Percentiles rank a stretch among this genome's conserved stretches.
Evolutionary conservation across 2,888 invertebrate species (phyloP).

Genomic region (Apoderus coryli): DNA sequence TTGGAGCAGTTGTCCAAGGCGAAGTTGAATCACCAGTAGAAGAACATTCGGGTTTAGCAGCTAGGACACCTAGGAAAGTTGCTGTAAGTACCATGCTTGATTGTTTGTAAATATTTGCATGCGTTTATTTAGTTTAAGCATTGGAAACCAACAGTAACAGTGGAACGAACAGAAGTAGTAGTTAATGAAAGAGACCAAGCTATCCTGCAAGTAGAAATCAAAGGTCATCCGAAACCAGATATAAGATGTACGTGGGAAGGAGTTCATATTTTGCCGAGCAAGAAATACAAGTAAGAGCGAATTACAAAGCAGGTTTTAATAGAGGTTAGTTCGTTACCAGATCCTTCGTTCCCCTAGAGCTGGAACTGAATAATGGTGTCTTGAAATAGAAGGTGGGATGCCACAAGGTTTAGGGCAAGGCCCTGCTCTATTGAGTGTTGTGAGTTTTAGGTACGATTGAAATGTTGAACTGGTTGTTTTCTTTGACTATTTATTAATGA

Average conservation of each 20-base stretch:
- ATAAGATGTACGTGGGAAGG: conserved; percentile 15
- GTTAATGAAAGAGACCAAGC: conserved; percentile 15
- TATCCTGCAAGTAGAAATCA: conserved; percentile 15
- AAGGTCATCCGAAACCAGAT: conserved; percentile 15
- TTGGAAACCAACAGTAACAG: conserved; percentile 15
- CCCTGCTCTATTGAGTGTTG: too few species aligned
- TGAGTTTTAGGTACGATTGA: too few species aligned
- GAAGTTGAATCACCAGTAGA: conserved; percentile 7
- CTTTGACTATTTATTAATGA: too few species aligned
- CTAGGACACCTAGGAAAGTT: neutral
- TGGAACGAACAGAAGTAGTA: conserved; percentile 13
- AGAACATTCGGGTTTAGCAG: neutral
- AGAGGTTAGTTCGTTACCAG: too few species aligned
- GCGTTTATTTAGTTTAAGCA: conserved; percentile 13
- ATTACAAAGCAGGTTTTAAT: neutral
- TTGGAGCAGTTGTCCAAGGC: conserved; percentile 14
- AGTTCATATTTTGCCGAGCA: conserved; percentile 14
- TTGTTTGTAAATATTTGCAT: neutral
- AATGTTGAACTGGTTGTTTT: too few species aligned
- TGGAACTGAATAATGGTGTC: too few species aligned
- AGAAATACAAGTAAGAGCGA: conserved; percentile 16
- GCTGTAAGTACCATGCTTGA: neutral
- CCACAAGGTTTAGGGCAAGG: too few species aligned
- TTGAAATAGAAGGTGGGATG: too few species aligned
- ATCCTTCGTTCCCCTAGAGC: too few species aligned